Evolutionary conservation across 2,888 invertebrate genomes (phyloP), one percentile per base, ranked within the genome.

Genomic region (Cryptus armator): DNA sequence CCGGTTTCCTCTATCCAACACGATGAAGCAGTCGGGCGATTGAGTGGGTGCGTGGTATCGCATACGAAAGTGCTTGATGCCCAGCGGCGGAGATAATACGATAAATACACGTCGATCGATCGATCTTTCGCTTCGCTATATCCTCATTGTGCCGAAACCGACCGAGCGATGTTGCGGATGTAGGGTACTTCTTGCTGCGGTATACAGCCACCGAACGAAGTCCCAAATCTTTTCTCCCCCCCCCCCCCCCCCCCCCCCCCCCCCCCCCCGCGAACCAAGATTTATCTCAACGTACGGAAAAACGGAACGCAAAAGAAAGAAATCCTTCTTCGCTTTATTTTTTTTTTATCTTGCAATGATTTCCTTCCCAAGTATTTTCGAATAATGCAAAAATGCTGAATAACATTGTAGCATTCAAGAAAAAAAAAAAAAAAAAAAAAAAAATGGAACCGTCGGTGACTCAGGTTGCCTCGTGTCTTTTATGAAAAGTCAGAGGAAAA

Each of bases 51-150:
- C 84, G 81, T 76, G 81, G 62, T 68, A 72, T 74, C 59, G 81
- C 84, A 84, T 84, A 81, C 84, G 44, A 77, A 81, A 84, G 51
- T 72, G 74, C 29, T 48, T 72, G 72, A 76, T 72, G 80, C 68
- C 44, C 68, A 37, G 46, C 53, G 59, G 12, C 67, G 16, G 51
- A 81, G 71, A 80, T 83, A 80, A 81, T 67, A 76, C 80, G 77
- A 77, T 84, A 77, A 81, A 81, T 77, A 74, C 68, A 62, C n/a
- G 71, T 4, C 77, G 48, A 68, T 51, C 70, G 75, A 77, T 81
- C 76, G 71, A 83, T 75, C 62, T 71, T 66, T 32, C 9, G 1
- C 53, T 12, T n/a, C 46, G 56, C 44, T 59, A 46, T n/a, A 56
- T 56, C 32, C 24, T 37, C 16, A 2, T n/a, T 32, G 51, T 19